Evolutionary conservation across 2,888 invertebrate species (phyloP).

Genomic region (Furcula furcula): DNA sequence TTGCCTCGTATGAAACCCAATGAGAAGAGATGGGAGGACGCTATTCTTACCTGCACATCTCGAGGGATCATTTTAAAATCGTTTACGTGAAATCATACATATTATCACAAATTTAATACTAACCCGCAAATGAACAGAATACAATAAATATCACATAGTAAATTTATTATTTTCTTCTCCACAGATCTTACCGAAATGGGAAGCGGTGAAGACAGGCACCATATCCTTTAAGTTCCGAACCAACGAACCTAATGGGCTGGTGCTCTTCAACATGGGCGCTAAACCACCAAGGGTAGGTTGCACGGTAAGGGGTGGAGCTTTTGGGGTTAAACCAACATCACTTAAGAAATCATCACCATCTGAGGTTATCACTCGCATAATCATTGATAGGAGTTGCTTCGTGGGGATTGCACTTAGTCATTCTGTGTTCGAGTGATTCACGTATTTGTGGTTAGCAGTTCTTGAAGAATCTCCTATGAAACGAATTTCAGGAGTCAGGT

Average conservation of each 20-base stretch:
- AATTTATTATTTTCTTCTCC: conserved; percentile 34
- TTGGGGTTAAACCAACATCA: conserved; percentile 62
- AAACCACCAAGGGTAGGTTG: conserved; percentile 88
- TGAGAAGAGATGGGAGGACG: no score
- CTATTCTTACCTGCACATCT: no score
- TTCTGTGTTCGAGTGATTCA: conserved; percentile 6
- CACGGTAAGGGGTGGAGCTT: conserved; percentile 83
- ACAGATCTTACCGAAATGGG: conserved; percentile 95
- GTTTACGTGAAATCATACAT: no score
- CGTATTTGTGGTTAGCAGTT: conserved; percentile 11
- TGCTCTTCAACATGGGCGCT: conserved; percentile 94
- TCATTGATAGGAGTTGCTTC: conserved; percentile 20
- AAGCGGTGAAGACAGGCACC: conserved; percentile 93
- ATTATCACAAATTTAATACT: no score
- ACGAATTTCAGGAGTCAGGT: no score
- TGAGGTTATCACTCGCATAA: conserved; percentile 19
- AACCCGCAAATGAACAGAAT: no score
- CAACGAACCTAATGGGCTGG: conserved; percentile 95
- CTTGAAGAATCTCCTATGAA: no score
- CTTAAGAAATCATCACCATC: conserved; percentile 49
- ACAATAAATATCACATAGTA: no score
- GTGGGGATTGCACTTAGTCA: conserved; percentile 30
- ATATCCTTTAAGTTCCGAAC: conserved; percentile 97
- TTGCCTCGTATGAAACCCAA: no score
- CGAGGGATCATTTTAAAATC: no score